A percentile compares a stretch with the other conserved stretches of the same genome.
Conservation (phyloP, 2,113 vertebrate genomes). For the Hydrochoerus hydrochaeris region DNA sequence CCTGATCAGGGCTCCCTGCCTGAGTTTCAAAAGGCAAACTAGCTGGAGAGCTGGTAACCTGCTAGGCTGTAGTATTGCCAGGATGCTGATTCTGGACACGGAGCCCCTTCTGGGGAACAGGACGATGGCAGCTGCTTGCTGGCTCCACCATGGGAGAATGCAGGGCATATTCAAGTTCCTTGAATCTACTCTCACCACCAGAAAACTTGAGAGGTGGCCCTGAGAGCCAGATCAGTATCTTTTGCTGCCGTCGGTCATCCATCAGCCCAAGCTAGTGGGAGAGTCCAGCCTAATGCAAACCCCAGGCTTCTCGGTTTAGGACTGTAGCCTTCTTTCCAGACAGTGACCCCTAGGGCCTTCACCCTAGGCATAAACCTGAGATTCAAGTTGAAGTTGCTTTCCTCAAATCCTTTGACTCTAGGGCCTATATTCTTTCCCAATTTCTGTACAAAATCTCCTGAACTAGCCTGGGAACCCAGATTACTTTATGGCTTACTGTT, state of each 20-base stretch:
- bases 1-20: neutral
- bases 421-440: neutral
- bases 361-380: neutral
- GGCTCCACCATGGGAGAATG: neutral
- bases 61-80: neutral
- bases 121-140: neutral
- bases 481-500: neutral
- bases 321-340: neutral
- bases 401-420: neutral
- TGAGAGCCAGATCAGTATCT: neutral
- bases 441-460: neutral
- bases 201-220: neutral
- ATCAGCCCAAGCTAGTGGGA: neutral
- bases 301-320: neutral
- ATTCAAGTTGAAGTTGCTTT: neutral
- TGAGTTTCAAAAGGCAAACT: neutral
- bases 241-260: neutral
- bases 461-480: neutral
- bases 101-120: neutral
- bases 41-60: neutral
- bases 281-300: neutral
- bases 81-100: neutral
- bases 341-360: neutral
- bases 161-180: neutral
- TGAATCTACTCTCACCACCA: neutral